phyloP scores from a whole-genome alignment of 2,888 invertebrate species.

The Steinernema hermaphroditum region DNA sequence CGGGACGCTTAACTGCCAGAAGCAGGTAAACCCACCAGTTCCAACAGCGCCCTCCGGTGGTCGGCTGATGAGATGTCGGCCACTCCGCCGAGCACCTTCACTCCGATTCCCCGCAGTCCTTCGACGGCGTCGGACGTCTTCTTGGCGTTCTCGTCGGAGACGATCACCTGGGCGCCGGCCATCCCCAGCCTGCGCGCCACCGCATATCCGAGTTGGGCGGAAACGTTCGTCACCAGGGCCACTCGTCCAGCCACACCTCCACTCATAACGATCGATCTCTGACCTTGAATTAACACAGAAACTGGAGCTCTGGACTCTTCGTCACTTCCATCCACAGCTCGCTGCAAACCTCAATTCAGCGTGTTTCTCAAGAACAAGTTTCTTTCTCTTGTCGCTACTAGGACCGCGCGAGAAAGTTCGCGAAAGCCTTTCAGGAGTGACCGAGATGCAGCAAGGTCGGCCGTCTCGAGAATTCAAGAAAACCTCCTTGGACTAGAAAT shows the following conservation, averaged over 20 bases:
- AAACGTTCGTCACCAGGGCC: conserved; percentile 32
- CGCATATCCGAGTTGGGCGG: conserved; percentile 34
- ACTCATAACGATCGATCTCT: too few species aligned
- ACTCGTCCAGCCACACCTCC: conserved; percentile 24
- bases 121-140: conserved; percentile 34
- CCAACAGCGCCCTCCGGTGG: conserved; percentile 39
- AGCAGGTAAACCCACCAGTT: conserved; percentile 34
- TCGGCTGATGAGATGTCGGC: conserved; percentile 36
- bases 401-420: too few species aligned
- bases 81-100: conserved; percentile 39
- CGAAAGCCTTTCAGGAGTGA: too few species aligned
- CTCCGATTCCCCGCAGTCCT: conserved; percentile 34
- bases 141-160: conserved; percentile 35
- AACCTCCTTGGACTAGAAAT: too few species aligned
- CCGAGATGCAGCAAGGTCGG: too few species aligned
- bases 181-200: conserved; percentile 40
- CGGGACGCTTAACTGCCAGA: not conserved
- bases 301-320: too few species aligned
- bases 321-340: too few species aligned
- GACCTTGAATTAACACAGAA: too few species aligned
- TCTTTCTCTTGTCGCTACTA: too few species aligned
- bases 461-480: too few species aligned
- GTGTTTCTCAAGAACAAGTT: too few species aligned
- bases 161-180: conserved; percentile 43
- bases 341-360: too few species aligned